A percentile compares a stretch with the other conserved stretches of the same genome.
Evolutionary conservation across 2,797 vertebrate species (phyloP).

Genomic region (Poeciliopsis gracilis): DNA sequence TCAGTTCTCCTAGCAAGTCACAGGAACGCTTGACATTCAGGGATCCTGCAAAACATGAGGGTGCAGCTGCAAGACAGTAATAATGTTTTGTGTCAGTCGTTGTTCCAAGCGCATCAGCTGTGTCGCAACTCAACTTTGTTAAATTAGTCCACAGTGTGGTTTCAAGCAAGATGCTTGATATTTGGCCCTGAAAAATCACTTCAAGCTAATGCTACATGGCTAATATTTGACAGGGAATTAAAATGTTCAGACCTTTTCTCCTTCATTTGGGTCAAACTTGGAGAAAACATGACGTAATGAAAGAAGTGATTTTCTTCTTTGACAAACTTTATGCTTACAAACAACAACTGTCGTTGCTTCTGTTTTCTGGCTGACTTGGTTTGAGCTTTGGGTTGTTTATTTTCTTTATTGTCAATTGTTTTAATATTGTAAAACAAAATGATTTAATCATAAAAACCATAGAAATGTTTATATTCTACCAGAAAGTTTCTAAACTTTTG

Average conservation of each 20-base stretch:
- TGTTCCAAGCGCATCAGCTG: background rate
- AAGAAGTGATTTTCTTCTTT: background rate
- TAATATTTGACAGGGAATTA: background rate
- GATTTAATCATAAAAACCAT: background rate
- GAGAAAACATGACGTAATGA: background rate
- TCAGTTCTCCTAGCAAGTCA: background rate
- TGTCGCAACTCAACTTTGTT: background rate
- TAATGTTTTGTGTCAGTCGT: background rate
- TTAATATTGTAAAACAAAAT: too few relatives aligned
- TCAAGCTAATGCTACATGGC: background rate
- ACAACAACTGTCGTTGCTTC: background rate
- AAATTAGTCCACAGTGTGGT: background rate
- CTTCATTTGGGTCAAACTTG: background rate
- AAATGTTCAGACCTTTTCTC: background rate
- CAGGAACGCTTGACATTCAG: background rate
- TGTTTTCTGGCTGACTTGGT: background rate
- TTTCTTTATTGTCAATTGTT: background rate
- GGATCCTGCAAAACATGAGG: background rate
- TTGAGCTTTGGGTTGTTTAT: background rate
- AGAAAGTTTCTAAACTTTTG: background rate
- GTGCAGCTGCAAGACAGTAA: background rate
- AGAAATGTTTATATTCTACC: background rate
- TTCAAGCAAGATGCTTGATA: background rate
- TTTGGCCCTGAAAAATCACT: background rate
- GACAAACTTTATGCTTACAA: background rate